Percentiles rank a stretch among this genome's conserved stretches.
Evolutionary conservation across 2,888 invertebrate species (phyloP).

Genomic region (Belgica antarctica): DNA sequence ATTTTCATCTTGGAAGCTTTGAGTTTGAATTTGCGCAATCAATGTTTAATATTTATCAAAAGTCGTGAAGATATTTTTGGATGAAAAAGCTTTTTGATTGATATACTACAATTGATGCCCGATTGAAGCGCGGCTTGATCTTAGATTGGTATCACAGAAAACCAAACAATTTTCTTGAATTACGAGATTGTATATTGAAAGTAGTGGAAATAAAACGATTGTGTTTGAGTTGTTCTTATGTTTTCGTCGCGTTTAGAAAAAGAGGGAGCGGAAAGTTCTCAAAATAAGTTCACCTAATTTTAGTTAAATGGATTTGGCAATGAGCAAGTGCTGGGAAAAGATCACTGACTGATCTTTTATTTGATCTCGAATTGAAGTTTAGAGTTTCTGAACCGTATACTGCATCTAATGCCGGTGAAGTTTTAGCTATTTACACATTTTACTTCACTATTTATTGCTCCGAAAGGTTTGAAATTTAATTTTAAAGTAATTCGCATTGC

Average conservation of each 20-base stretch:
- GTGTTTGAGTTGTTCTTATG: no score
- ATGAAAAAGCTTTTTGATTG: not conserved
- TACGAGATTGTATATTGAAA: not conserved
- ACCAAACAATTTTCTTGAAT: constrained; percentile 4
- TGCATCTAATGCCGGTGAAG: not conserved
- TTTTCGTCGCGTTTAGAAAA: not conserved
- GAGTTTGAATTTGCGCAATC: constrained; percentile 20
- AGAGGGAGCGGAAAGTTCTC: not conserved
- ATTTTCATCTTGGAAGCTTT: constrained; percentile 10
- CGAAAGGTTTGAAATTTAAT: not conserved
- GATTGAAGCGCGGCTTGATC: not conserved
- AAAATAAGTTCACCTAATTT: not conserved
- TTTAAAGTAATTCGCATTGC: no score
- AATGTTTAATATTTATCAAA: not conserved
- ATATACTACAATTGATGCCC: not conserved
- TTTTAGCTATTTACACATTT: not conserved
- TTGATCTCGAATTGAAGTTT: not conserved
- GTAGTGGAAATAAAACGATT: not conserved
- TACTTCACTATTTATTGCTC: not conserved
- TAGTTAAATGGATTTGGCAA: constrained; percentile 4
- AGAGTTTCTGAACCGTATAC: not conserved
- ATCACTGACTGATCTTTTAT: not conserved
- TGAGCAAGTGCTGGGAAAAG: constrained; percentile 7
- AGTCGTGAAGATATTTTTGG: constrained; percentile 4
- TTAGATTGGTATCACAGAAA: constrained; percentile 11